Evolutionary conservation across 2,888 invertebrate genomes (phyloP).

Genomic region (Diploptera punctata): DNA sequence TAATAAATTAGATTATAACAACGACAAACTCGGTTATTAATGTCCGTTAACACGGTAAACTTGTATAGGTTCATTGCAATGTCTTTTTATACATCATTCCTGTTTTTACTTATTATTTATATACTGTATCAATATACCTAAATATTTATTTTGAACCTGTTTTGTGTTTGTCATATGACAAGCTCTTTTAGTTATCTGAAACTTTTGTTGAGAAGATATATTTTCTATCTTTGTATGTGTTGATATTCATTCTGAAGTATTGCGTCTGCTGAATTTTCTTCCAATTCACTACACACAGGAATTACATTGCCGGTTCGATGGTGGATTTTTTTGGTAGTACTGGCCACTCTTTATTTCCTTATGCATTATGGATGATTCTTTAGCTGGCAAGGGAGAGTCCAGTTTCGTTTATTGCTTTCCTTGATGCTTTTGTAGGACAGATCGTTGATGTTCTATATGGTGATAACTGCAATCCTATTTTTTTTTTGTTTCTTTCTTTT

Average conservation of each 20-base stretch:
- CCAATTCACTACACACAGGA: slow-evolving; percentile 9
- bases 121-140: no score
- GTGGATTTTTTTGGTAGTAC: background rate
- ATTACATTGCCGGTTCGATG: background rate
- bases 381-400: slow-evolving; percentile 10
- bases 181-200: background rate
- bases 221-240: background rate
- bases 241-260: background rate
- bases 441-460: slow-evolving; percentile 20
- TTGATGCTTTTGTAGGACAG: slow-evolving; percentile 12
- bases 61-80: no score
- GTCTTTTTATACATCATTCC: no score
- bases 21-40: no score
- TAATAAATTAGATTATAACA: no score
- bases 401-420: slow-evolving; percentile 21
- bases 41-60: no score
- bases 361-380: slow-evolving; percentile 29
- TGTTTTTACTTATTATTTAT: no score
- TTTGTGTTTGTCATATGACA: background rate
- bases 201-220: background rate
- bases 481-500: background rate
- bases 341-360: slow-evolving; percentile 27
- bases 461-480: slow-evolving; percentile 14
- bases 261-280: background rate
- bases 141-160: no score